These are phyloP conservation scores for Sipha flava DNA, from an alignment of 1,140 invertebrate species.

Conservation along the genomic window DNA sequence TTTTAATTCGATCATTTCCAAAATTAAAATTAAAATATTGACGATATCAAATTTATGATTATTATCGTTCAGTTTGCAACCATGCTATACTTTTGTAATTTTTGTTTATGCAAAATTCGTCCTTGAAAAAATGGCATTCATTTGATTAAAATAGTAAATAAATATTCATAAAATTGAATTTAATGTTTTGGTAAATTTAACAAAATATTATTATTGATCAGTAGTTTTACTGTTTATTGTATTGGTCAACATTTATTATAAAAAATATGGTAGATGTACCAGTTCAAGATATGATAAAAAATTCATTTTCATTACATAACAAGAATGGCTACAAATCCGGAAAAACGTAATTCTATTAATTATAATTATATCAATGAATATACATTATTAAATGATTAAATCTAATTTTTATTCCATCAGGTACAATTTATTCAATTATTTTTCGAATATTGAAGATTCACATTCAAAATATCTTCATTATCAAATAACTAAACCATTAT, in stretches of 20 bases:
- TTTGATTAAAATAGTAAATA: neutral
- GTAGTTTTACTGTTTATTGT: neutral
- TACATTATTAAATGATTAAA: neutral
- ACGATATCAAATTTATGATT: neutral
- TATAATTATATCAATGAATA: neutral
- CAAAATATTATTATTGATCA: too few species aligned
- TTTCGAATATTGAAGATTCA: conserved; percentile 2
- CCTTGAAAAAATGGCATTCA: conserved; percentile 10
- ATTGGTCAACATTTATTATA: neutral
- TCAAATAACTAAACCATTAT: conserved; percentile 11
- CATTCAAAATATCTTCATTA: conserved; percentile 11
- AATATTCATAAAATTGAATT: too few species aligned
- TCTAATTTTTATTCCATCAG: neutral
- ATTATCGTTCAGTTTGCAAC: conserved; percentile 2
- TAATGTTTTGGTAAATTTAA: too few species aligned
- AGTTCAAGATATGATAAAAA: conserved; percentile 8
- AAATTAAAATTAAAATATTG: neutral
- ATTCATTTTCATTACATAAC: neutral
- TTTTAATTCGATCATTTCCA: neutral
- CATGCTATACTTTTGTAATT: neutral
- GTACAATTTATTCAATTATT: conserved; percentile 12
- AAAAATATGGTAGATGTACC: neutral
- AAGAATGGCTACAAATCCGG: neutral
- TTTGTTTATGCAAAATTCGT: conserved; percentile 25
- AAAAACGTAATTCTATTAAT: neutral